Evolutionary conservation across 2,113 vertebrate genomes (phyloP).

Genomic region (Elephas maximus): DNA sequence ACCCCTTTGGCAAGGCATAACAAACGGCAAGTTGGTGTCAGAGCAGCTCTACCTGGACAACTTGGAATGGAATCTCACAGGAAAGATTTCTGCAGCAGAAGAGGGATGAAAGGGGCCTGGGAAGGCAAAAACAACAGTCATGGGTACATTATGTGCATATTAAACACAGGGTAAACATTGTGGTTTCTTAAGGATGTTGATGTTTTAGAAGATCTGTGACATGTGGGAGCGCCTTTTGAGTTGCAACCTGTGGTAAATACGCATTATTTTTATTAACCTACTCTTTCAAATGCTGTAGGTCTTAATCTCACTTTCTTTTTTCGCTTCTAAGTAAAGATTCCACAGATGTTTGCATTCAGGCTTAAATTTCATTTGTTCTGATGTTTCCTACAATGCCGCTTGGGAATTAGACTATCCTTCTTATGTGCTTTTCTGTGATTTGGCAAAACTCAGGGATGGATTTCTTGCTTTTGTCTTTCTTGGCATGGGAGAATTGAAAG

Average conservation of each 20-base stretch:
- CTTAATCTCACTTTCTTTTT: conserved; percentile 64
- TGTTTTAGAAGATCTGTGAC: conserved; percentile 15
- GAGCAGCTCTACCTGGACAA: not conserved
- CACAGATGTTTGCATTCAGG: conserved; percentile 78
- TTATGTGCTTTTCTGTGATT: conserved; percentile 67
- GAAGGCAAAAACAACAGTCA: not conserved
- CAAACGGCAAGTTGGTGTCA: not conserved
- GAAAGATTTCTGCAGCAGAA: not conserved
- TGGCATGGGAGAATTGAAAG: conserved; percentile 73
- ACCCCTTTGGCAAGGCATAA: not conserved
- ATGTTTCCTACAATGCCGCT: conserved; percentile 39
- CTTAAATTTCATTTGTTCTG: conserved; percentile 78
- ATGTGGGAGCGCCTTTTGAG: not conserved
- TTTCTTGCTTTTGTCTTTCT: conserved; percentile 68
- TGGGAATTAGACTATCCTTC: conserved; percentile 54
- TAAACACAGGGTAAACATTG: not conserved
- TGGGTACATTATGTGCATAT: not conserved
- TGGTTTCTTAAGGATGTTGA: conserved; percentile 54
- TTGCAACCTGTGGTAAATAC: conserved; percentile 17
- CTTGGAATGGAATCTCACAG: not conserved
- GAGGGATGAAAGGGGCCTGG: not conserved
- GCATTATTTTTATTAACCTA: conserved; percentile 47
- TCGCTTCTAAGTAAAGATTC: conserved; percentile 58
- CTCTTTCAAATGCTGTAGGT: conserved; percentile 59
- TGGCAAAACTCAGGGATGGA: conserved; percentile 56